Conservation (phyloP, 2,888 invertebrate species). For the Aphidoletes aphidimyza region DNA sequence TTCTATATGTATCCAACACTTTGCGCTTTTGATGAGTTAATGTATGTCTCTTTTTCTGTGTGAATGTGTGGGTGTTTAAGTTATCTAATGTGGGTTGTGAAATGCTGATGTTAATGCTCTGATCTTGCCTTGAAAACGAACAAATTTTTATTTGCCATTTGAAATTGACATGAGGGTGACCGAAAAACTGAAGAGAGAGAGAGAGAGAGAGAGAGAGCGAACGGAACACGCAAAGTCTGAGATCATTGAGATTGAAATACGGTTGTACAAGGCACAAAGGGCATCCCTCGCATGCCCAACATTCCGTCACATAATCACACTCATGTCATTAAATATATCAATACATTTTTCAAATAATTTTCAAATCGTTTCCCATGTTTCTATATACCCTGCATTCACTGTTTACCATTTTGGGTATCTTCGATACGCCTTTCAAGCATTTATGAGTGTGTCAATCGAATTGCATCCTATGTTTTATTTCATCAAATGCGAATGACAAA, state of each 20-base stretch:
- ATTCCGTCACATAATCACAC: conserved; percentile 50
- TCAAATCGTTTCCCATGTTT: not conserved
- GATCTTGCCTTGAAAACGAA: not conserved
- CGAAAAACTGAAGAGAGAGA: not conserved
- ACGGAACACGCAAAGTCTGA: not conserved
- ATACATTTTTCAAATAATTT: conserved; percentile 44
- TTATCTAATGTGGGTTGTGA: not conserved
- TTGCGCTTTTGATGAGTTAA: conserved; percentile 31
- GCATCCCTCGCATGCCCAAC: not conserved
- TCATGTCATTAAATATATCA: conserved; percentile 51
- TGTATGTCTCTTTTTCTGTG: not conserved
- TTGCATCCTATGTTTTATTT: not conserved
- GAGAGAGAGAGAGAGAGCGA: too few relatives aligned
- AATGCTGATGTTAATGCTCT: not conserved
- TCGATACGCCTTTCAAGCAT: not conserved
- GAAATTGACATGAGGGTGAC: conserved; percentile 5
- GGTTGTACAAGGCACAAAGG: not conserved
- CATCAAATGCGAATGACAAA: not conserved
- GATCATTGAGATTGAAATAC: not conserved
- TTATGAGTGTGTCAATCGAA: not conserved
- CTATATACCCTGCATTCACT: not conserved
- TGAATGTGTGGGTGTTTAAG: not conserved
- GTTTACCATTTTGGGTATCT: not conserved
- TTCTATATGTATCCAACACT: not conserved
- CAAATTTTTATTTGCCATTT: not conserved